Evolutionary conservation across 2,797 vertebrate species (phyloP).

Genomic region (Borostomias antarcticus): DNA sequence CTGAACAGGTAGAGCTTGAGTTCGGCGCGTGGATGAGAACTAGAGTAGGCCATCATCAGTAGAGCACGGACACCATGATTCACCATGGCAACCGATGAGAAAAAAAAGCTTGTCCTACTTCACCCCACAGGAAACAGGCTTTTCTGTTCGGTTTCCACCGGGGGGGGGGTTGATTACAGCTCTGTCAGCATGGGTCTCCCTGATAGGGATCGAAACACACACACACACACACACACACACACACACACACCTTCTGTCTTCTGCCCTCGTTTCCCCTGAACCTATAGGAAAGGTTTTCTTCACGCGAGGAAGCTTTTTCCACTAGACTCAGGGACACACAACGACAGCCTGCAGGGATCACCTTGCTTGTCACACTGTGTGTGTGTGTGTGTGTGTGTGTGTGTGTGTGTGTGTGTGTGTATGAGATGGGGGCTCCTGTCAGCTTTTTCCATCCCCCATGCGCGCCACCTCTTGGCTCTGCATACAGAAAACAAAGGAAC

Average conservation of each 20-base stretch:
- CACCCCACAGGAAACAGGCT: too few relatives aligned
- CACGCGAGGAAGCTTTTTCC: not conserved
- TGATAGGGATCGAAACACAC: not conserved
- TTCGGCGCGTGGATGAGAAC: too few relatives aligned
- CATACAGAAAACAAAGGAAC: too few relatives aligned
- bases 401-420: not conserved
- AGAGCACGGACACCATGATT: too few relatives aligned
- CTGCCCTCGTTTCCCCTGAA: not conserved
- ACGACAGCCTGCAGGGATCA: constrained; percentile 6
- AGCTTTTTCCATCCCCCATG: constrained; percentile 2
- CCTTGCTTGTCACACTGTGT: not conserved
- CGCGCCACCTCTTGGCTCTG: too few relatives aligned
- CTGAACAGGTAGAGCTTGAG: too few relatives aligned
- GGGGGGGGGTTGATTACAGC: not conserved
- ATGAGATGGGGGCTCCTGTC: not conserved
- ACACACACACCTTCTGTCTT: not conserved
- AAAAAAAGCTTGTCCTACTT: too few relatives aligned
- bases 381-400: not conserved
- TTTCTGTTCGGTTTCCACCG: too few relatives aligned
- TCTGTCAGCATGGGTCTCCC: constrained; percentile 3
- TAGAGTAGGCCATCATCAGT: too few relatives aligned
- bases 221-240: not conserved
- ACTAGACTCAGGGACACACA: constrained; percentile 5
- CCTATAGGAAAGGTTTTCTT: not conserved
- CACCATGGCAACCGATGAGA: too few relatives aligned